A percentile compares a stretch with the other conserved stretches of the same genome.
Evolutionary conservation across 1,140 invertebrate genomes (phyloP).

Genomic region (Calliopsis andreniformis): DNA sequence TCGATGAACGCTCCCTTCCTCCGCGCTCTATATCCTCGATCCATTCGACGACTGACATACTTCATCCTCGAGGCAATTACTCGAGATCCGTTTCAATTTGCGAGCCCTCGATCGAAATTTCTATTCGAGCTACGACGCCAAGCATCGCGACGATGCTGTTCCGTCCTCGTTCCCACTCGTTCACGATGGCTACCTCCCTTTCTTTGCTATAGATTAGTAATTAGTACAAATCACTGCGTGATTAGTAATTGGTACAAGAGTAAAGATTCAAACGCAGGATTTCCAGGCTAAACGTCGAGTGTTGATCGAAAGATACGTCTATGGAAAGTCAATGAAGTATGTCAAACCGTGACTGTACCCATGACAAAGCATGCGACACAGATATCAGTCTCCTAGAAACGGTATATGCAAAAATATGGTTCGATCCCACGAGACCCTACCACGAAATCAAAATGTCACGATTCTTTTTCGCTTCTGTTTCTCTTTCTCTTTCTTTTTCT

Average conservation of each 20-base stretch:
- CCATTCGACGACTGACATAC: slow-evolving; percentile 45
- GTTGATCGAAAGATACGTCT: too few relatives aligned
- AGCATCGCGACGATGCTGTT: background rate
- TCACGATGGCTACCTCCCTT: background rate
- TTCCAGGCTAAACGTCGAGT: background rate
- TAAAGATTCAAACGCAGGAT: too few relatives aligned
- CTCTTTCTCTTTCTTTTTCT: background rate
- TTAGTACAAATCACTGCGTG: background rate
- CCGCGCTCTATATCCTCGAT: background rate
- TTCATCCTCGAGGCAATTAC: slow-evolving; percentile 16
- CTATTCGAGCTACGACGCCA: too few relatives aligned
- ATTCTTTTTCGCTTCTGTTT: background rate
- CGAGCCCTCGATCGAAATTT: background rate
- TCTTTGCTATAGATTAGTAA: background rate
- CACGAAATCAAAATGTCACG: background rate
- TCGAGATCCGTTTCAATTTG: background rate
- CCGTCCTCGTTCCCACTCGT: background rate
- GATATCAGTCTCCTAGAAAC: slow-evolving; percentile 27
- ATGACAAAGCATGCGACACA: slow-evolving; percentile 42
- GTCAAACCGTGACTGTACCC: slow-evolving; percentile 38
- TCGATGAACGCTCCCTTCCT: slow-evolving; percentile 10
- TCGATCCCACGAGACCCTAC: background rate
- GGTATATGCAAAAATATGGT: background rate
- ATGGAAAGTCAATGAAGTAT: slow-evolving; percentile 40
- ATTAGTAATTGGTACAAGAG: background rate